Evolutionary conservation across 2,113 vertebrate genomes (phyloP), one percentile per base, ranked within the genome.

Genomic region (Peromyscus maniculatus): DNA sequence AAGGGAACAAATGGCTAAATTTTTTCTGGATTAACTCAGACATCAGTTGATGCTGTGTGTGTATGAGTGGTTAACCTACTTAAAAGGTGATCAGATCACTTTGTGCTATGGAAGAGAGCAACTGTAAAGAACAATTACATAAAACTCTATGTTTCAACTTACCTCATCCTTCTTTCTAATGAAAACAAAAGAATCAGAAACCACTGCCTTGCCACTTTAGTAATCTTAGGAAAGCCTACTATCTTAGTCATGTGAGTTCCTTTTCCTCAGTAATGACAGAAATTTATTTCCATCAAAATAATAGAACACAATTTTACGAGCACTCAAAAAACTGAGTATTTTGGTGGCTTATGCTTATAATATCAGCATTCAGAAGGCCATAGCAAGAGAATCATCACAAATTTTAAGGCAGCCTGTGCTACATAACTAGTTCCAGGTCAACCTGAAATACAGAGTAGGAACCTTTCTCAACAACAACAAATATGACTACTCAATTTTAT

Each of bases 21-120:
- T 96, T 96, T 98, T 98, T 97, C 93, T 96, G 91, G 90, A 97
- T 97, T 97, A 98, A 97, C 93, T 97, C 96, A 97, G 97, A 96
- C 91, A 95, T 94, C 91, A 94, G 95, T 83, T 94, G 89, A 97
- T 80, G 84, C 91, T 82, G n/a, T 80, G 19, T 66, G 46, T 66
- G 5, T 97, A 96, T 96, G 75, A 96, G 96, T 97, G 96, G 97
- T 91, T 97, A 93, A 95, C 93, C 97, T 96, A 97, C 87, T 97
- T 97, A 95, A 96, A 97, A 97, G 95, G 88, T 98, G 96, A 97
- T 97, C 95, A 97, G 87, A 97, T 96, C 94, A 96, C 89, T 93
- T 22, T 82, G 26, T 82, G 93, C 66, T 79, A 91, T 79, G 59
- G 36, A 94, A 96, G 92, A 97, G 49, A 91, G 87, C 69, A 88